Conservation (phyloP, 2,888 invertebrate species). For the Tineola bisselliella region DNA sequence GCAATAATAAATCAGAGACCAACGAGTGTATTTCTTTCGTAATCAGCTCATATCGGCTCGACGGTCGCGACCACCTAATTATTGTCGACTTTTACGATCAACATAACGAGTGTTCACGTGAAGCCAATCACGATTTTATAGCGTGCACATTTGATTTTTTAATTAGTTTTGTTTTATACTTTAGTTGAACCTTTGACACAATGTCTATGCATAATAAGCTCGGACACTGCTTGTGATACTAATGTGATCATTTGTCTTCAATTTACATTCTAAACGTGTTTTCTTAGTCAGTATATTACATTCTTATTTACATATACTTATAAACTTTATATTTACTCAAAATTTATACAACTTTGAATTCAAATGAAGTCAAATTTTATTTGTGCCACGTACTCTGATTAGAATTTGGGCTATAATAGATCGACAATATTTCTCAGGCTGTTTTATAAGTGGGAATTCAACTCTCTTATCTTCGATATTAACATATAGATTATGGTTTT, state of each 20-base stretch:
- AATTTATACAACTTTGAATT: not conserved
- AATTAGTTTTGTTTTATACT: constrained; percentile 31
- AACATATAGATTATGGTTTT: constrained; percentile 61
- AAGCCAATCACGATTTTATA: constrained; percentile 65
- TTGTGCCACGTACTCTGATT: constrained; percentile 12
- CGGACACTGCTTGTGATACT: not conserved
- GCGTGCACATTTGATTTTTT: constrained; percentile 46
- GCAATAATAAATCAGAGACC: constrained; percentile 57
- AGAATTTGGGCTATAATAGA: constrained; percentile 45
- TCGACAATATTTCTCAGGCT: not conserved
- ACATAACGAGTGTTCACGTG: constrained; percentile 64
- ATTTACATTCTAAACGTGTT: constrained; percentile 3
- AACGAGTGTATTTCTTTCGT: constrained; percentile 65
- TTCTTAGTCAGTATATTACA: not conserved
- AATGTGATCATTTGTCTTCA: not conserved
- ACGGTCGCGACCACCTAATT: constrained; percentile 63
- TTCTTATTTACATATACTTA: constrained; percentile 1
- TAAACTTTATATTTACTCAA: not conserved
- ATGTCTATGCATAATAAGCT: constrained; percentile 6
- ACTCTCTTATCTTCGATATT: constrained; percentile 59
- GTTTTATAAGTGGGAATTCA: constrained; percentile 47
- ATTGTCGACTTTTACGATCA: constrained; percentile 66
- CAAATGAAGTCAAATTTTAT: not conserved
- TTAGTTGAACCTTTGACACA: constrained; percentile 9
- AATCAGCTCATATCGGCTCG: constrained; percentile 64